Evolutionary conservation across 2,797 vertebrate species (phyloP).

Genomic region (Odontamblyopus rebecca): DNA sequence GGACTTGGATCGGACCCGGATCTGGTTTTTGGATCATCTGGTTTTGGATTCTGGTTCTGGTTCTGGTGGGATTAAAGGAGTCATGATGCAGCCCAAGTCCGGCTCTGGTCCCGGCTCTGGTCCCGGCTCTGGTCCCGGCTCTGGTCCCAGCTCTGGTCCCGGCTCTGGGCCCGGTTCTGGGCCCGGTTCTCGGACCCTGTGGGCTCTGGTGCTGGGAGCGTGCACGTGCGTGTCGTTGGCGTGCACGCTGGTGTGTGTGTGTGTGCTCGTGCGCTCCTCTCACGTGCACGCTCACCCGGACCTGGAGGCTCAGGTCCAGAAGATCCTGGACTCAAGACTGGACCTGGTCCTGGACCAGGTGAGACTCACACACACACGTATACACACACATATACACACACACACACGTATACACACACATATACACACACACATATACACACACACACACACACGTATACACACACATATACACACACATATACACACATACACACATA

Average conservation of each 20-base stretch:
- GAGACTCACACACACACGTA: not conserved
- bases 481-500: too few relatives aligned
- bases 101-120: not conserved
- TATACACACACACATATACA: too few relatives aligned
- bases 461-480: too few relatives aligned
- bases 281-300: not conserved
- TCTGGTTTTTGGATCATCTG: too few relatives aligned
- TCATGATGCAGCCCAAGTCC: not conserved
- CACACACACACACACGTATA: too few relatives aligned
- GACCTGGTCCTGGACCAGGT: not conserved
- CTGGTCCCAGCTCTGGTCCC: not conserved
- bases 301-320: not conserved
- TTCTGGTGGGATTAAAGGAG: not conserved
- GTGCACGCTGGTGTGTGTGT: not conserved
- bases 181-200: not conserved
- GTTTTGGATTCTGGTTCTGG: not conserved
- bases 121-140: not conserved
- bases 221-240: not conserved
- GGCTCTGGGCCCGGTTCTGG: not conserved
- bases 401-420: too few relatives aligned
- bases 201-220: not conserved
- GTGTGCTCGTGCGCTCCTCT: not conserved
- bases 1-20: not conserved
- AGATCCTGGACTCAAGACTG: not conserved
- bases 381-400: too few relatives aligned